A percentile compares a stretch with the other conserved stretches of the same genome.
Conservation (phyloP, 2,888 invertebrate genomes). For the Cryptocephalus moraei region DNA sequence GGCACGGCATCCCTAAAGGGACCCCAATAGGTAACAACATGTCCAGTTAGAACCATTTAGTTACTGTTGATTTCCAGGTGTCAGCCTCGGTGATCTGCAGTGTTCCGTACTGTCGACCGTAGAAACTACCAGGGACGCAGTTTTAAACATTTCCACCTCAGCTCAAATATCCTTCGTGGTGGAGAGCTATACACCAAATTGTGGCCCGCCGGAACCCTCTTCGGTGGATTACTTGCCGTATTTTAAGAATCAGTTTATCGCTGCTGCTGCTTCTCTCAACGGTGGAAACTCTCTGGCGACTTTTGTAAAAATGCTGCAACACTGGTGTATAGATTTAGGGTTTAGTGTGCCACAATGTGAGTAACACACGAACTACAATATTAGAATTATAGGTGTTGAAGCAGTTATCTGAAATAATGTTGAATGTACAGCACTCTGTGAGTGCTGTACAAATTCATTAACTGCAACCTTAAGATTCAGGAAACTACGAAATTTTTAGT, state of each 20-base stretch:
- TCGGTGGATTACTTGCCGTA: conserved; percentile 68
- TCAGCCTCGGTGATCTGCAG: conserved; percentile 73
- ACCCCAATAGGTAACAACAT: conserved; percentile 50
- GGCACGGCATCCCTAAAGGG: conserved; percentile 68
- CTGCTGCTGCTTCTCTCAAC: conserved; percentile 79
- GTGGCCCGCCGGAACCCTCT: conserved; percentile 24
- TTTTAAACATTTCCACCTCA: conserved; percentile 79
- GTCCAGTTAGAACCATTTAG: not conserved
- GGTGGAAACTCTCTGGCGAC: conserved; percentile 72
- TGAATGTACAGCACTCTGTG: too few relatives aligned
- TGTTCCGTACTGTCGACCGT: conserved; percentile 73
- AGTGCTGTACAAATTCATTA: too few relatives aligned
- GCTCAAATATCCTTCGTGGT: conserved; percentile 73
- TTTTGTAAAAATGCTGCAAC: conserved; percentile 69
- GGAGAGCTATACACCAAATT: conserved; percentile 41
- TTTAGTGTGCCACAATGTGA: conserved; percentile 62
- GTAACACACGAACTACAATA: conserved; percentile 7
- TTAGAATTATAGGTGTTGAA: too few relatives aligned
- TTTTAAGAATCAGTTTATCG: conserved; percentile 59
- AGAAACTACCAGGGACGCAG: conserved; percentile 53
- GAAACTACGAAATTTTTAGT: too few relatives aligned
- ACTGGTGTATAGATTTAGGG: conserved; percentile 70
- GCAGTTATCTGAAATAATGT: too few relatives aligned
- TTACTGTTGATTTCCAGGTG: conserved; percentile 37
- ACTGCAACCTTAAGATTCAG: too few relatives aligned